Evolutionary conservation across 1,140 invertebrate genomes (phyloP).

Genomic region (Pogonus chalceus): DNA sequence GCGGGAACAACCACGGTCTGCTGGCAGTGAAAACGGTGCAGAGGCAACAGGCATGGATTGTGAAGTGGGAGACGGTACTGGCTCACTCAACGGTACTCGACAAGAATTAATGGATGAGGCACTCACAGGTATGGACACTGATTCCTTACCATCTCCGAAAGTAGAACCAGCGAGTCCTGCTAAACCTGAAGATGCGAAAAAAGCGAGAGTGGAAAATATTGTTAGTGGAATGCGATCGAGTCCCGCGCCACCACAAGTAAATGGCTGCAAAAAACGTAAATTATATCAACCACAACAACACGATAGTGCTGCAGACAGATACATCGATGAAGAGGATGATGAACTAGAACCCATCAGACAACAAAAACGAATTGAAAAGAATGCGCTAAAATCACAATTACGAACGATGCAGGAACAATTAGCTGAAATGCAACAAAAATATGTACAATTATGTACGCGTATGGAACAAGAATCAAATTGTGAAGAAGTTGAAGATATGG

Average conservation of each 20-base stretch:
- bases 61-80: slow-evolving; percentile 31
- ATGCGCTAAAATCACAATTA: slow-evolving; percentile 72
- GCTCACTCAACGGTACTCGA: slow-evolving; percentile 36
- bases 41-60: slow-evolving; percentile 30
- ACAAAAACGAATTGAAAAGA: slow-evolving; percentile 74
- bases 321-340: slow-evolving; percentile 64
- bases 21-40: slow-evolving; percentile 3
- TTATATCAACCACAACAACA: slow-evolving; percentile 94
- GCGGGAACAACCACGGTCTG: background rate
- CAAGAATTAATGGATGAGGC: slow-evolving; percentile 44
- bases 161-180: slow-evolving; percentile 53
- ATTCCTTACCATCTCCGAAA: slow-evolving; percentile 59
- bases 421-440: slow-evolving; percentile 83
- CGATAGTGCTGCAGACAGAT: slow-evolving; percentile 61
- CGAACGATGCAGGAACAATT: slow-evolving; percentile 80
- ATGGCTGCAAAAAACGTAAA: slow-evolving; percentile 92
- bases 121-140: slow-evolving; percentile 54
- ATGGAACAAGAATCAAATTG: slow-evolving; percentile 65
- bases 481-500: slow-evolving; percentile 60
- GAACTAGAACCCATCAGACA: slow-evolving; percentile 66
- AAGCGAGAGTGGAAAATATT: slow-evolving; percentile 88
- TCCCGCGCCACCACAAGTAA: slow-evolving; percentile 61
- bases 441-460: slow-evolving; percentile 72
- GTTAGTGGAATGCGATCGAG: slow-evolving; percentile 84
- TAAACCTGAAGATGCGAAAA: slow-evolving; percentile 62